A percentile compares a stretch with the other conserved stretches of the same genome.
These are phyloP conservation scores for Nomada ferruginata DNA, from an alignment of 2,888 invertebrate genomes.

Conservation along the genomic window DNA sequence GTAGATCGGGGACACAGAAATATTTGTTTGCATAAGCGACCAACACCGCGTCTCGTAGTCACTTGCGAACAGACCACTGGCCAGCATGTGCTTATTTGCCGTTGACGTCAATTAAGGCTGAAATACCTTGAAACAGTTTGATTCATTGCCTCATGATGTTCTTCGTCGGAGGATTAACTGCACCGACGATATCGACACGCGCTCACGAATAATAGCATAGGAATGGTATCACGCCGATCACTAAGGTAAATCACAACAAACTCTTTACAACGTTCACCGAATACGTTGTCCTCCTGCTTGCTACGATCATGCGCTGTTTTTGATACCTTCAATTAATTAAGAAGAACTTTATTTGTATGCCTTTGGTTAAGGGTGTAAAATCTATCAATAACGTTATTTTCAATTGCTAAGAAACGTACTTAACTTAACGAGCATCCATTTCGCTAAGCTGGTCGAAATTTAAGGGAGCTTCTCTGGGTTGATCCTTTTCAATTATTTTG, in stretches of 20 bases:
- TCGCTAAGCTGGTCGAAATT: neutral
- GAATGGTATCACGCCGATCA: neutral
- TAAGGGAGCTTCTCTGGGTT: neutral
- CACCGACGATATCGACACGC: conserved; percentile 3
- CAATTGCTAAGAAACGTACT: neutral
- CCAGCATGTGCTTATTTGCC: conserved; percentile 39
- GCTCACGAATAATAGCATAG: neutral
- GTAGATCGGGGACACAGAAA: neutral
- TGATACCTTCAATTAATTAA: neutral
- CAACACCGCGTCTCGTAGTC: conserved; percentile 10
- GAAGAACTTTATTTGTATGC: neutral
- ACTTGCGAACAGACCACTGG: conserved; percentile 33
- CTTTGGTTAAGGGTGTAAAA: neutral
- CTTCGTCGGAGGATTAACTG: conserved; percentile 25
- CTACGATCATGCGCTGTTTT: conserved; percentile 11
- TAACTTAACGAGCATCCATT: neutral
- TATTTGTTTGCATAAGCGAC: conserved; percentile 10
- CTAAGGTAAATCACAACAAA: conserved; percentile 44
- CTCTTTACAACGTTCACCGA: neutral
- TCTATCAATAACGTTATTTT: neutral
- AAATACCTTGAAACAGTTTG: conserved; percentile 53
- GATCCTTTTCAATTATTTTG: neutral
- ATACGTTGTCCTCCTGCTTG: conserved; percentile 10
- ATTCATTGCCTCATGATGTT: conserved; percentile 39
- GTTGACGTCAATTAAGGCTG: conserved; percentile 50